Evolutionary conservation across 2,113 vertebrate species (phyloP).

Genomic region (Dolichallabes microphthalmus): DNA sequence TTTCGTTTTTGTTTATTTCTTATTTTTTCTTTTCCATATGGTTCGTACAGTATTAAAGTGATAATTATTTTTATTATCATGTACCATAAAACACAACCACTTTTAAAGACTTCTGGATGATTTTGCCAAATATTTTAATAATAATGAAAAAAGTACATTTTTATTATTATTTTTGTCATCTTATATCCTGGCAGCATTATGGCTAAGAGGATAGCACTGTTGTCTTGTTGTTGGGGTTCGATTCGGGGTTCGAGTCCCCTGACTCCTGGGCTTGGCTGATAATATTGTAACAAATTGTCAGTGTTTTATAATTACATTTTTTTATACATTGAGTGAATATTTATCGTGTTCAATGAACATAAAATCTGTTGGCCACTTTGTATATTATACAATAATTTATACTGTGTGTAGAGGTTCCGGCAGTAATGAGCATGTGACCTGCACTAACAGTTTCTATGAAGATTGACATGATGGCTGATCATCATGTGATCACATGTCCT

Average conservation of each 20-base stretch:
- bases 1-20: background rate
- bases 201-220: no score
- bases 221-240: no score
- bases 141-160: background rate
- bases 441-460: background rate
- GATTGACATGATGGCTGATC: background rate
- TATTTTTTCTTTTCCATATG: background rate
- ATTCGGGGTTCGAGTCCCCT: no score
- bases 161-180: background rate
- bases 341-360: background rate
- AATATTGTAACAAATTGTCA: no score
- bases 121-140: background rate
- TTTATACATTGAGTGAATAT: background rate
- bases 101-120: background rate
- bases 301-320: no score
- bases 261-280: no score
- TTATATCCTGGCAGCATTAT: background rate
- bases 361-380: background rate
- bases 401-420: background rate
- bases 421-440: background rate
- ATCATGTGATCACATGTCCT: conserved; percentile 22
- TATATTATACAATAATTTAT: background rate
- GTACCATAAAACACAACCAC: no score
- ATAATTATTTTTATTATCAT: background rate
- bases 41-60: background rate